These are phyloP conservation scores for Hermetia illucens DNA, from an alignment of 1,140 invertebrate species.

Conservation along the genomic window DNA sequence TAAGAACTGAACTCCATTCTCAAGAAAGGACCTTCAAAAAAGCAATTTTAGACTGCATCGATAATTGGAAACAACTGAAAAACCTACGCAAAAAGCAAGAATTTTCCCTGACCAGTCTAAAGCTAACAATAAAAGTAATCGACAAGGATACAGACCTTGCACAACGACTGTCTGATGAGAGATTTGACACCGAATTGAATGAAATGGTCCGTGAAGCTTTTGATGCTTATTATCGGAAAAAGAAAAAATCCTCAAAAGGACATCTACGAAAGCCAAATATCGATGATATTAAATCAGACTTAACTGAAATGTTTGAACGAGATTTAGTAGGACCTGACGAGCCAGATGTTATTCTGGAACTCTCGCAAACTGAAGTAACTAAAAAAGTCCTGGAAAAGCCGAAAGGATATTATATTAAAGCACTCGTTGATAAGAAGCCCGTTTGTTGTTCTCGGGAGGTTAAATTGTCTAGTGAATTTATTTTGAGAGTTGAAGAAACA, in stretches of 20 bases:
- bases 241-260: conserved; percentile 11
- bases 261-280: conserved; percentile 23
- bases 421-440: conserved; percentile 20
- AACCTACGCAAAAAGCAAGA: conserved; percentile 19
- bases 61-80: conserved; percentile 30
- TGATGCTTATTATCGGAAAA: conserved; percentile 20
- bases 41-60: conserved; percentile 20
- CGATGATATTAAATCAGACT: conserved; percentile 17
- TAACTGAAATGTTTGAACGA: conserved; percentile 25
- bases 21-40: conserved; percentile 21
- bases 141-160: conserved; percentile 10
- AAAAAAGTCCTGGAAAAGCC: conserved; percentile 13
- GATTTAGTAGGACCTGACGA: conserved; percentile 34
- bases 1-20: conserved; percentile 23
- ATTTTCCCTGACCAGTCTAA: conserved; percentile 26
- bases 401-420: conserved; percentile 20
- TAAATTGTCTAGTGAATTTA: conserved; percentile 22
- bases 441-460: conserved; percentile 20
- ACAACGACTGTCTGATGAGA: conserved; percentile 13
- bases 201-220: conserved; percentile 28
- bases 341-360: conserved; percentile 31
- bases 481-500: conserved; percentile 19
- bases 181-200: conserved; percentile 24
- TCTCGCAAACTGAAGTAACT: conserved; percentile 17
- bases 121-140: conserved; percentile 24